These are phyloP conservation scores for Lichenostomus cassidix DNA, from an alignment of 2,113 vertebrate species.

Conservation along the genomic window DNA sequence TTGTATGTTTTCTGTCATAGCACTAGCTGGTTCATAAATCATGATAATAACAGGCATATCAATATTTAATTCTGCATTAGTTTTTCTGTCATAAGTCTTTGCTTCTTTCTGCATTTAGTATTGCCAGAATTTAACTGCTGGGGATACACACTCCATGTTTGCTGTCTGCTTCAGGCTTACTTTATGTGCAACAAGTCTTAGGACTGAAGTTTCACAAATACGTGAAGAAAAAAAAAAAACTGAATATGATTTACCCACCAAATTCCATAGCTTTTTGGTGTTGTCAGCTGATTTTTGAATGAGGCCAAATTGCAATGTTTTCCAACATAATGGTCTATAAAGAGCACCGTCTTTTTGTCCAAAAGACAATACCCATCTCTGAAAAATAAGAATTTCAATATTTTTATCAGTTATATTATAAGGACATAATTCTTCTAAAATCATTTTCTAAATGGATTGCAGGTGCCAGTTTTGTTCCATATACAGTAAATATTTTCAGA, in stretches of 20 bases:
- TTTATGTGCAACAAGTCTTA: not conserved
- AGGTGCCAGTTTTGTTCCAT: not conserved
- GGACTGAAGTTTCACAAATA: not conserved
- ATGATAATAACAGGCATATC: not conserved
- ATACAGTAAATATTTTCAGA: not conserved
- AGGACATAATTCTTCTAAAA: not conserved
- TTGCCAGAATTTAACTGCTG: not conserved
- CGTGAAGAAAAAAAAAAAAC: not conserved
- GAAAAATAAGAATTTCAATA: not conserved
- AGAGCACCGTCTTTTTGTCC: not conserved
- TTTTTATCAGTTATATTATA: not conserved
- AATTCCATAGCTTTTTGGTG: not conserved
- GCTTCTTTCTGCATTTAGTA: not conserved
- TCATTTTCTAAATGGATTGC: fast-evolving
- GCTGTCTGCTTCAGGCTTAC: not conserved
- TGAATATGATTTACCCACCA: not conserved
- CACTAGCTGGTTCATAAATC: not conserved
- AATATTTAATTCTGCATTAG: not conserved
- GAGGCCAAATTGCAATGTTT: not conserved
- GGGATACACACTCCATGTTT: not conserved
- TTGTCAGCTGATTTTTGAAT: not conserved
- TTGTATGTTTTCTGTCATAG: not conserved
- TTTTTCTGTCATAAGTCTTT: not conserved
- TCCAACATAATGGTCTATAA: not conserved
- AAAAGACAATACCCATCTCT: not conserved